Evolutionary conservation across 2,797 vertebrate genomes (phyloP), one percentile per base, ranked within the genome.

Genomic region (Hafferia zeledoni): DNA sequence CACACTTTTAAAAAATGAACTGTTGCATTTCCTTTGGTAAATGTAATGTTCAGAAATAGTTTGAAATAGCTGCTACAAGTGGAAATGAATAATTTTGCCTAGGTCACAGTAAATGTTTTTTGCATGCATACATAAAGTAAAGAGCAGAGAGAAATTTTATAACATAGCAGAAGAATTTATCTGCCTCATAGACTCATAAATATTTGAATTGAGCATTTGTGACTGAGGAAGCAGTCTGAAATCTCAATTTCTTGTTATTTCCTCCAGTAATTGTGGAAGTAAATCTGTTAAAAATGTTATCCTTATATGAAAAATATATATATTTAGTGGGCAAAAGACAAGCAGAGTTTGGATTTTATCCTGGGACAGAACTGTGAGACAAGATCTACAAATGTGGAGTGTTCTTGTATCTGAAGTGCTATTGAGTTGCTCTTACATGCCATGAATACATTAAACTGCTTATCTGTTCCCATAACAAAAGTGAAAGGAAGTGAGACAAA

Each of bases 31-130:
- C 75, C 47, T 94, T 96, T 89, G 44, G 75, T 92, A 96, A 97
- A 95, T 0, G 22, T 46, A 88, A 64, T 67, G 72, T 83, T 83
- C 49, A 84, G 56, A 95, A 71, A 70, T 79, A 95, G 88, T 90
- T 95, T 95, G 87, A 96, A 97, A 94, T 77, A 96, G 72, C 65
- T 91, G 78, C n/a, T 93, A 96, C 77, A 93, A 95, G 77, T 92
- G 76, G 87, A 96, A 97, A 95, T 93, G 22, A 97, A 80, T 83
- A 91, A 93, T 93, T 97, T 94, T 95, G 70, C 80, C 69, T 72
- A 83, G 87, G 95, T 93, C 92, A 93, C 49, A 88, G 75, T 71
- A 94, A 94, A 87, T 91, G 65, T 90, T 95, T 96, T 46, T 80
- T 90, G 83, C 53, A 65, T 93, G 60, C 71, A 53, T 77, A 70